phyloP scores from a whole-genome alignment of 2,797 vertebrate species.

The Xenentodon cancila region DNA sequence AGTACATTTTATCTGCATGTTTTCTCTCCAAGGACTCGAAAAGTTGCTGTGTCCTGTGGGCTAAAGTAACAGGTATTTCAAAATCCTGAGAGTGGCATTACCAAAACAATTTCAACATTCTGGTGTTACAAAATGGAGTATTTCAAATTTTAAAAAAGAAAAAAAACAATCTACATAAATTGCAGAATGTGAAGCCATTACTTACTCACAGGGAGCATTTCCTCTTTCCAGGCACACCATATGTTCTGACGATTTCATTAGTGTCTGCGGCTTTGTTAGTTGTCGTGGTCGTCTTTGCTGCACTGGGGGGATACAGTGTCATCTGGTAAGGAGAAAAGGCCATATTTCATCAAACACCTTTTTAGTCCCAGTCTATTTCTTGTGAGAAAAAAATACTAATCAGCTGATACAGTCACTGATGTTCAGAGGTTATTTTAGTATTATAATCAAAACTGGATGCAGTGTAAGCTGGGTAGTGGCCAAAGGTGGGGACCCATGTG shows the following conservation, averaged over 20 bases:
- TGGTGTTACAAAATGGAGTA: background rate
- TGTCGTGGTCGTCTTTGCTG: slow-evolving; percentile 50
- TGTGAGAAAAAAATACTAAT: too few species aligned
- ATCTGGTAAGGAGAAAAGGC: slow-evolving; percentile 54
- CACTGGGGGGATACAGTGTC: slow-evolving; percentile 61
- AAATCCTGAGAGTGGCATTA: slow-evolving; percentile 1
- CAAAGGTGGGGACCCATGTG: too few species aligned
- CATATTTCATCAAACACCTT: background rate
- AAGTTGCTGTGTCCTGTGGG: slow-evolving; percentile 82
- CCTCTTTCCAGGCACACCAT: slow-evolving; percentile 67
- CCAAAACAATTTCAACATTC: background rate
- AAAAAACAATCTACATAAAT: background rate
- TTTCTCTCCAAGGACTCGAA: slow-evolving; percentile 66
- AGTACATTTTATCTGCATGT: slow-evolving; percentile 8
- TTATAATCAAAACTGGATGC: too few species aligned
- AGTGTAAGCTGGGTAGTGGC: too few species aligned
- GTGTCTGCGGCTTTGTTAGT: slow-evolving; percentile 62
- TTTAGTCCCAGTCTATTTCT: too few species aligned
- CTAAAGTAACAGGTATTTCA: slow-evolving; percentile 77
- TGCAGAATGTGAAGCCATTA: background rate
- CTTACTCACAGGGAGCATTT: background rate
- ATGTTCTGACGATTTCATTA: slow-evolving; percentile 63
- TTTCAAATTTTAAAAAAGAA: background rate
- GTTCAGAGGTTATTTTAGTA: too few species aligned
- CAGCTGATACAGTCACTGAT: too few species aligned